Conservation (phyloP, 2,113 vertebrate species). For the Chionodraco myersi region DNA sequence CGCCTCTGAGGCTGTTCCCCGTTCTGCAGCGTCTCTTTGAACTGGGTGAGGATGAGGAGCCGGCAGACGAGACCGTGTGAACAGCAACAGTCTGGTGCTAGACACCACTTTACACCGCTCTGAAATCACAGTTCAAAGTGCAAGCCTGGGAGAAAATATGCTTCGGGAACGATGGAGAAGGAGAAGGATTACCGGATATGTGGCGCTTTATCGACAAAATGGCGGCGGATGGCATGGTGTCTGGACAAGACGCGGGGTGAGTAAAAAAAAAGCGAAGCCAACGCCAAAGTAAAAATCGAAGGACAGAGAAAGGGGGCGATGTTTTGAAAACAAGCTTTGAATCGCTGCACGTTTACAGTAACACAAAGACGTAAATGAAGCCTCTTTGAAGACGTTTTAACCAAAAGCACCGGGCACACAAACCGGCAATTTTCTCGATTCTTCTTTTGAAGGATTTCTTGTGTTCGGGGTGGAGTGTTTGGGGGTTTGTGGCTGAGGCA, state of each 20-base stretch:
- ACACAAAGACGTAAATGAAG: constrained; percentile 64
- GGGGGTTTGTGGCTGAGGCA: constrained; percentile 76
- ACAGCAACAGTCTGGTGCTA: constrained; percentile 80
- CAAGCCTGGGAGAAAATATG: constrained; percentile 57
- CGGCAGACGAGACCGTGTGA: constrained; percentile 78
- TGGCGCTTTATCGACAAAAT: constrained; percentile 67
- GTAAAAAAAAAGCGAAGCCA: constrained; percentile 59
- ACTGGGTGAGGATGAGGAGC: constrained; percentile 66
- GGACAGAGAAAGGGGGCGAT: constrained; percentile 45
- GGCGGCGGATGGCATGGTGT: constrained; percentile 63
- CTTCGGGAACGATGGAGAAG: constrained; percentile 37
- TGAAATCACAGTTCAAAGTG: constrained; percentile 70
- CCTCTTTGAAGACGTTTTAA: constrained; percentile 58
- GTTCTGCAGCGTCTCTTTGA: constrained; percentile 70
- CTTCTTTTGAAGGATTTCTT: constrained; percentile 73
- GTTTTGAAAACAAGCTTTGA: constrained; percentile 71
- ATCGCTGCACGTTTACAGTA: constrained; percentile 72
- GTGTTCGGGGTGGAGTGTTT: constrained; percentile 72
- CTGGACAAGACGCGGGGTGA: constrained; percentile 54
- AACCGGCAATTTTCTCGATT: constrained; percentile 71
- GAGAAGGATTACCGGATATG: constrained; percentile 49
- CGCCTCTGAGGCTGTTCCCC: constrained; percentile 62
- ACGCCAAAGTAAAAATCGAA: constrained; percentile 54
- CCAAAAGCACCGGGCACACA: constrained; percentile 41
- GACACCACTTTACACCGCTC: constrained; percentile 73